phyloP scores from a whole-genome alignment of 2,888 invertebrate species.

The Dryobotodes eremita region DNA sequence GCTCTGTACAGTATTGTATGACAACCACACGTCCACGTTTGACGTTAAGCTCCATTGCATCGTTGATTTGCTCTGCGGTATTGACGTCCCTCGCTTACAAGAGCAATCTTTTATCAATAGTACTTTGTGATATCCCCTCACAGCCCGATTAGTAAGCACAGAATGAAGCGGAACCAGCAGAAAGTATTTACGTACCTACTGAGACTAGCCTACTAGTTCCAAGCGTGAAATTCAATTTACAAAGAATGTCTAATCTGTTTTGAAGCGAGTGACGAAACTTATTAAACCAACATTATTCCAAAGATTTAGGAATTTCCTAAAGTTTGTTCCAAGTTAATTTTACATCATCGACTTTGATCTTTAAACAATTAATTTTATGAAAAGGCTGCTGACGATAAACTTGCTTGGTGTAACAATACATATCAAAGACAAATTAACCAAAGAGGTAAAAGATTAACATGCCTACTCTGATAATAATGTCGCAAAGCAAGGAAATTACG shows the following conservation, averaged over 20 bases:
- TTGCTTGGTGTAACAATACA: constrained; percentile 36
- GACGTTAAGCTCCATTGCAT: constrained; percentile 49
- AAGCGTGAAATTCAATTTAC: constrained; percentile 52
- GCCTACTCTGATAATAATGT: constrained; percentile 4
- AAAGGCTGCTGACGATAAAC: constrained; percentile 50
- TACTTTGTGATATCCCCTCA: constrained; percentile 29
- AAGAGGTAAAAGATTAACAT: constrained; percentile 16
- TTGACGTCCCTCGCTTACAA: constrained; percentile 20
- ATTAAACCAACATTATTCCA: constrained; percentile 62
- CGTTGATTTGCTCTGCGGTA: constrained; percentile 31
- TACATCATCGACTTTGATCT: constrained; percentile 68
- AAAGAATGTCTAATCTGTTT: constrained; percentile 68
- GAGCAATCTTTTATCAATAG: constrained; percentile 44
- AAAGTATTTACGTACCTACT: constrained; percentile 26
- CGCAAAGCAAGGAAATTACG: neutral
- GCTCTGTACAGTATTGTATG: constrained; percentile 35
- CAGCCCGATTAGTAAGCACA: constrained; percentile 31
- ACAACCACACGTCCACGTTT: constrained; percentile 40
- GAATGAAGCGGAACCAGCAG: neutral
- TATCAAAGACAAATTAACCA: constrained; percentile 35
- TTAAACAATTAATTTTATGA: constrained; percentile 62
- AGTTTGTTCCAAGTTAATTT: constrained; percentile 66
- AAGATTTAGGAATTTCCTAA: constrained; percentile 64
- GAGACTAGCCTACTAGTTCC: constrained; percentile 29
- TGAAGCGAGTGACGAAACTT: constrained; percentile 65